Evolutionary conservation across 2,797 vertebrate species (phyloP), one percentile per base, ranked within the genome.

Genomic region (Merluccius polli): DNA sequence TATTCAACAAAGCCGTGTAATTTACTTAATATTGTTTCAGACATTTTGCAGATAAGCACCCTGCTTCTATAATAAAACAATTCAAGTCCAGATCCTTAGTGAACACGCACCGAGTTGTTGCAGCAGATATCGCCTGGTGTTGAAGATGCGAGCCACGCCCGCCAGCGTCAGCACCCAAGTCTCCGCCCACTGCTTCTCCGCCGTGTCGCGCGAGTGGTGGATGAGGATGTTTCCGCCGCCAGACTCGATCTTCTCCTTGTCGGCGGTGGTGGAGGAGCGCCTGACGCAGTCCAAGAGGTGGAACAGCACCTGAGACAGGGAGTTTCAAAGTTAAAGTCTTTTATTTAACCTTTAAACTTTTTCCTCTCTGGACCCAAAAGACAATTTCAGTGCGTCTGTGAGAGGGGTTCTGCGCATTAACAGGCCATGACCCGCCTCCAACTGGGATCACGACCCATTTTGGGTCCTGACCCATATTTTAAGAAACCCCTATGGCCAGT

Each of bases 161-260:
- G 98, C 97, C 35, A 99, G 89, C 0, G 98, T 98, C 86, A 99
- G 93, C 52, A 99, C 98, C 98, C 98, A 99, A 0, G 98, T 99
- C 86, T 99, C 98, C 0, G 98, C 98, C 98, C 98, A 99, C 74
- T 99, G 98, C 77, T 99, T 99, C 84, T 99, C 98, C 21, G 98
- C 98, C 0, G 98, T 99, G 88, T 99, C 98, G 0, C 98, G 95
- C 0, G 98, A 99, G 91, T 99, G 98, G 87, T 99, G 98, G 87
- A 99, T 99, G 67, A 99, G 97, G 84, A 99, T 99, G 91, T 99
- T 99, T 29, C 97, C 97, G 33, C 98, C 98, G 32, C 98, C 98
- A 0, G 98, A 99, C 85, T 99, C 98, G 21, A 99, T 99, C 91
- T 99, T 99, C 91, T 99, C 98, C 90, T 98, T 99, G 90, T 99